Evolutionary conservation across 2,888 invertebrate species (phyloP), one percentile per base, ranked within the genome.

Genomic region (Anthoptus insignis): DNA sequence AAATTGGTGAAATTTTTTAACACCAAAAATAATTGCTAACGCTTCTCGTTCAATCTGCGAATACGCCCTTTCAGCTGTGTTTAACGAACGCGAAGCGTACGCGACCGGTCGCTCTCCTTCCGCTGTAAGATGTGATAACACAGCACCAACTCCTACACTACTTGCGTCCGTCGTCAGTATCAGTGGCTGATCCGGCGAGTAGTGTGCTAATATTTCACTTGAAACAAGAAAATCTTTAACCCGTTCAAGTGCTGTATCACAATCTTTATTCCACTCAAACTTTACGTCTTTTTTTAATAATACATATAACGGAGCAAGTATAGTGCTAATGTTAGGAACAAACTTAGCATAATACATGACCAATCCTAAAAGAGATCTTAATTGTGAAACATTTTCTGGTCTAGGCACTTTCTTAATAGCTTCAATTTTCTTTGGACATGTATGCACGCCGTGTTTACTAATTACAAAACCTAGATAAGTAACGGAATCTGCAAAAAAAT

Each of bases 81-180:
- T 50, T 0, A 68, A 19, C 6, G 65, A 57, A 2, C 65, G 60
- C 47, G 60, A 65, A 63, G 3, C 69, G 7, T 39, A 39, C 16
- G 39, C 9, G 1, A 39, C 7, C 6, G 39, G 65, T 63, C 69
- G 69, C 14, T 16, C 14, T 22, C 69, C 73, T 34, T 59, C 66
- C 1, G 56, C 9, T 14, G 61, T 65, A 4, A 34, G 34, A 60
- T 70, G 72, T n/a, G 70, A 37, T 1, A 69, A 42, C 29, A 68
- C 63, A 8, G 61, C 68, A 21, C 66, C 70, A 16, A 68, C 59
- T 6, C 66, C 72, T 9, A 29, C 37, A 9, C 70, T 67, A 14
- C 70, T 65, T 37, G 69, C 39, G 39, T 39, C 16, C 16, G 39
- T 11, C 6, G 39, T 39, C 16, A 39, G 7, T 6, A 39, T 39